phyloP scores from a whole-genome alignment of 2,113 vertebrate genomes.

The Saimiri boliviensis region DNA sequence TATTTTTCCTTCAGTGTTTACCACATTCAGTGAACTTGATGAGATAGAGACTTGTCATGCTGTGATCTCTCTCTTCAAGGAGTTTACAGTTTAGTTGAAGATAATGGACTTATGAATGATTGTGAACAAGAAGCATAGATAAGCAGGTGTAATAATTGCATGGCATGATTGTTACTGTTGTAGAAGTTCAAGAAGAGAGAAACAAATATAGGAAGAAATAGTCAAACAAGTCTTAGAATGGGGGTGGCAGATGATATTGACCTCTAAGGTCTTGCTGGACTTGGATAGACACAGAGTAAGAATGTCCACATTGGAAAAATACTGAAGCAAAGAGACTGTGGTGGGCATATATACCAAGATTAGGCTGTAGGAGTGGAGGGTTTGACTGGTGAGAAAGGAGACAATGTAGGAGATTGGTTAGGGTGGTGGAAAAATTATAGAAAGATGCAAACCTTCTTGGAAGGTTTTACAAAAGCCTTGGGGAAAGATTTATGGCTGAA shows the following conservation, averaged over 20 bases:
- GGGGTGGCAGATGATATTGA: background rate
- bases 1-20: constrained; percentile 13
- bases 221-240: background rate
- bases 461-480: too few relatives aligned
- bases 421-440: too few relatives aligned
- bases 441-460: too few relatives aligned
- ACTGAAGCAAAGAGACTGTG: background rate
- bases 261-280: background rate
- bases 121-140: background rate
- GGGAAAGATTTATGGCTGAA: too few relatives aligned
- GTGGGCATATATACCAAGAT: background rate
- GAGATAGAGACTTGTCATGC: background rate
- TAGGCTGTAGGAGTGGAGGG: background rate
- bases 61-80: background rate
- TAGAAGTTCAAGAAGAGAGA: background rate
- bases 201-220: background rate
- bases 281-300: background rate
- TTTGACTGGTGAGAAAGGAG: background rate
- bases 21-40: background rate
- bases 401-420: background rate
- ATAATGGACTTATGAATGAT: background rate
- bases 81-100: background rate
- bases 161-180: background rate
- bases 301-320: background rate
- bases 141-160: background rate